Base-by-base conservation (phyloP, 2,797 vertebrate species). In the Mustela erminea region DNA sequence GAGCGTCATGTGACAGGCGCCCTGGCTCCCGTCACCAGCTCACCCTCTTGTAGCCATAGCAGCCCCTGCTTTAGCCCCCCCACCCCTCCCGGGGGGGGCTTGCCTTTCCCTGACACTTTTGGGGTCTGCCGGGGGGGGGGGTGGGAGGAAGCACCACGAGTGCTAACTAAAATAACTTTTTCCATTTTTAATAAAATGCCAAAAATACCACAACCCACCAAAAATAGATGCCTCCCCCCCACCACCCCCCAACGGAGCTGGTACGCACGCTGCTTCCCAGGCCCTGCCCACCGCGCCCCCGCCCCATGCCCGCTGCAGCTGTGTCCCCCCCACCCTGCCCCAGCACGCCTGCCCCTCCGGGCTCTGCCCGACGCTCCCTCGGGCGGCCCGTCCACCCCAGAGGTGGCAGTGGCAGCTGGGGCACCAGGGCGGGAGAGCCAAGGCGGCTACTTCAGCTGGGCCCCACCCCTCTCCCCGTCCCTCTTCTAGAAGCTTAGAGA, bases 1-100 rank as follows among this genome's bases (percentile, higher is more conserved):
- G 98, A 99, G 99, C 56, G 99, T 99, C 98, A 99, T 99, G 99
- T 99, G 97, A 98, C 72, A 49, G 99, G 99, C 99, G 99, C 98
- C 99, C 97, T 98, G 99, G 87, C 99, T 99, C 95, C 99, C 98
- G 70, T 99, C 99, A 97, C 97, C 98, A 97, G 97, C 96, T 97
- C 96, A 74, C 95, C 95, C 84, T 97, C 95, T 97, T 75, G 96
- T 97, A 98, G 98, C 98, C 98, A 98, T 98, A 98, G 96, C 97
- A 97, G 97, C 96, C 93, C 97, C 97, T 92, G 96, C 96, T 97
- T 96, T 81, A 88, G 75, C 83, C 64, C 95, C 88, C 52, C 56
- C 62, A 78, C 13, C 38, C 89, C 91, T 56, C 78, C 5, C 38
- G 4, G 38, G 29, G 92, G 96, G 97, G 97, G 56, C 81, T 62